A percentile compares a stretch with the other conserved stretches of the same genome.
phyloP scores from a whole-genome alignment of 2,797 vertebrate species.

The Urosaurus nigricauda region DNA sequence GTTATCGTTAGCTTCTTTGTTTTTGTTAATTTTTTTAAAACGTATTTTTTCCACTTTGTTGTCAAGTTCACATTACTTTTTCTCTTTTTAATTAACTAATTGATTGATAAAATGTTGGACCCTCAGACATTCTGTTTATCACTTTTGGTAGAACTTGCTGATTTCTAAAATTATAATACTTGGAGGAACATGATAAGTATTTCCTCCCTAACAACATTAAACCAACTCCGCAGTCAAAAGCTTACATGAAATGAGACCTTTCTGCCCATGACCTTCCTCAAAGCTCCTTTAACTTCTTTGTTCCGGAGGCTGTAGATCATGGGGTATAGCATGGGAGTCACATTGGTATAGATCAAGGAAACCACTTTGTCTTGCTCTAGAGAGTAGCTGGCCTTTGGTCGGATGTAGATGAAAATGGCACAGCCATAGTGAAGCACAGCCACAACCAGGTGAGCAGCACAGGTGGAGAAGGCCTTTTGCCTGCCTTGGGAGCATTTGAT shows the following conservation, averaged over 20 bases:
- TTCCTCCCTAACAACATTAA: too few relatives aligned
- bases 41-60: neutral
- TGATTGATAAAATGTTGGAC: neutral
- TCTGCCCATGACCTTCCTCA: neutral
- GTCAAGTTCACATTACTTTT: neutral
- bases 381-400: slow-evolving; percentile 56
- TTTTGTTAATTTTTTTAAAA: neutral
- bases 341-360: slow-evolving; percentile 44
- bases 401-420: slow-evolving; percentile 42
- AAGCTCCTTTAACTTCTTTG: slow-evolving; percentile 47
- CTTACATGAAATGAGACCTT: neutral
- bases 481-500: neutral
- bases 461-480: slow-evolving; percentile 47
- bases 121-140: too few relatives aligned
- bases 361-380: slow-evolving; percentile 49
- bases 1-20: neutral
- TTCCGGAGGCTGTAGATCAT: slow-evolving; percentile 53
- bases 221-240: neutral
- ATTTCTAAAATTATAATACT: neutral
- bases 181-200: neutral
- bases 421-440: slow-evolving; percentile 46
- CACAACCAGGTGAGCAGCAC: slow-evolving; percentile 36
- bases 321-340: slow-evolving; percentile 50
- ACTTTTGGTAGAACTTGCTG: too few relatives aligned
- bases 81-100: neutral